Conservation (phyloP, 2,797 vertebrate genomes). For the Chrosomus eos region DNA sequence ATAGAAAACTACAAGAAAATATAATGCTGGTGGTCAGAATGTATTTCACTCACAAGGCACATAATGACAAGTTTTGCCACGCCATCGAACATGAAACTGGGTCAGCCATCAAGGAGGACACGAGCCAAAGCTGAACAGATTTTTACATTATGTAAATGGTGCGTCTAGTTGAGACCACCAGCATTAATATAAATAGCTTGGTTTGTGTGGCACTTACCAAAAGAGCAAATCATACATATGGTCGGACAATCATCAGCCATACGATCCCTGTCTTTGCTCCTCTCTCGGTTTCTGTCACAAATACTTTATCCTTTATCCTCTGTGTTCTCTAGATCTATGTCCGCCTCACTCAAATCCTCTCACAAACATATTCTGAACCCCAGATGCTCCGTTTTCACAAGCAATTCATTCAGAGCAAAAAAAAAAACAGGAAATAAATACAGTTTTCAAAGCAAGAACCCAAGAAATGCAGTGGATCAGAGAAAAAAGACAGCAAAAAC, state of each 20-base stretch:
- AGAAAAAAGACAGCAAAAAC: neutral
- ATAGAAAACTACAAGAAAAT: neutral
- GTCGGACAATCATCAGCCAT: slow-evolving; percentile 7
- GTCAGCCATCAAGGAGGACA: slow-evolving; percentile 21
- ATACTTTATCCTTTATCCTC: slow-evolving; percentile 24
- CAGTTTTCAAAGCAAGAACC: neutral
- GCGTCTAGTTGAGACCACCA: slow-evolving; percentile 13
- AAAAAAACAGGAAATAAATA: neutral
- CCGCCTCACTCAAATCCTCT: slow-evolving; percentile 8
- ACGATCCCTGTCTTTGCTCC: neutral
- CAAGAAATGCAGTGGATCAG: neutral
- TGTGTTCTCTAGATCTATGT: slow-evolving; percentile 20
- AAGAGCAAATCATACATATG: neutral
- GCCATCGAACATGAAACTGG: slow-evolving; percentile 29
- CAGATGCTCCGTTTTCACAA: slow-evolving; percentile 19
- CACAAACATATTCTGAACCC: slow-evolving; percentile 19
- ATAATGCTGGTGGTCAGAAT: neutral
- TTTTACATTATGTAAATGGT: slow-evolving; percentile 39
- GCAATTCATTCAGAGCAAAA: neutral
- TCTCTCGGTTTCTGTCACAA: slow-evolving; percentile 17
- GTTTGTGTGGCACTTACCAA: slow-evolving; percentile 9
- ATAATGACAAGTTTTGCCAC: slow-evolving; percentile 23
- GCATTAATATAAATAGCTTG: slow-evolving; percentile 23
- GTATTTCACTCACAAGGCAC: neutral
- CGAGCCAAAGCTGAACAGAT: slow-evolving; percentile 21